These are phyloP conservation scores for Dolichomitus sp. DNA, from an alignment of 2,888 invertebrate genomes.

Conservation along the genomic window DNA sequence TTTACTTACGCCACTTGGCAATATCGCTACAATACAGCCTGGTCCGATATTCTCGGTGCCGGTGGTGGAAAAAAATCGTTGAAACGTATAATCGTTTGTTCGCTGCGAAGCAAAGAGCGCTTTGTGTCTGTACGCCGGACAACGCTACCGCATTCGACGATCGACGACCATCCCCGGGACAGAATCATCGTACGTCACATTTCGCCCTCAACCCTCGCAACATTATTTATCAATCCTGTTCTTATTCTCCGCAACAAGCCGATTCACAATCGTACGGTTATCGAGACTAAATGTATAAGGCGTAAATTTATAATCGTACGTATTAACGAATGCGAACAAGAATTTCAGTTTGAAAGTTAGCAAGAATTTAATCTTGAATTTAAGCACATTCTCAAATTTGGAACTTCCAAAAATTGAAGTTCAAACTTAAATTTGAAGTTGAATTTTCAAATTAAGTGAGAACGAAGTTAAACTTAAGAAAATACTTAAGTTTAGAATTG, in stretches of 20 bases:
- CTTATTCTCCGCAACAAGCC: conserved; percentile 2
- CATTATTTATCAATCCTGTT: conserved; percentile 8
- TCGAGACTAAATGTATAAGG: neutral
- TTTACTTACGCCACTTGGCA: conserved; percentile 34
- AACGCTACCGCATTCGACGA: conserved; percentile 18
- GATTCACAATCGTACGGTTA: conserved; percentile 4
- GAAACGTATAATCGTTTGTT: conserved; percentile 65
- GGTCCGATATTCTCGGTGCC: conserved; percentile 13
- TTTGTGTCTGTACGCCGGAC: conserved; percentile 16
- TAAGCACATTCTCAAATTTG: too few species aligned
- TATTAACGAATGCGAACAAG: too few species aligned
- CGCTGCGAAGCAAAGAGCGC: conserved; percentile 31
- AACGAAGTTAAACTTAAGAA: too few species aligned
- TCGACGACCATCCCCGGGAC: conserved; percentile 7
- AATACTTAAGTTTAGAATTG: too few species aligned
- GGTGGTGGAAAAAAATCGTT: conserved; percentile 53
- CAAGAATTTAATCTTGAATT: too few species aligned
- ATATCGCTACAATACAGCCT: conserved; percentile 19
- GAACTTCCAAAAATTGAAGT: too few species aligned
- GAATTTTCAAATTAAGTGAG: too few species aligned
- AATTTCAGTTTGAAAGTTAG: too few species aligned
- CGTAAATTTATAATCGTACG: too few species aligned
- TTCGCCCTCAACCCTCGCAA: conserved; percentile 7
- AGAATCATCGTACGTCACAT: conserved; percentile 35
- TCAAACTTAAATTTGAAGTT: too few species aligned